Percentiles rank a stretch among this genome's conserved stretches.
Conservation (phyloP, 2,888 invertebrate genomes). For the Lysandra coridon region DNA sequence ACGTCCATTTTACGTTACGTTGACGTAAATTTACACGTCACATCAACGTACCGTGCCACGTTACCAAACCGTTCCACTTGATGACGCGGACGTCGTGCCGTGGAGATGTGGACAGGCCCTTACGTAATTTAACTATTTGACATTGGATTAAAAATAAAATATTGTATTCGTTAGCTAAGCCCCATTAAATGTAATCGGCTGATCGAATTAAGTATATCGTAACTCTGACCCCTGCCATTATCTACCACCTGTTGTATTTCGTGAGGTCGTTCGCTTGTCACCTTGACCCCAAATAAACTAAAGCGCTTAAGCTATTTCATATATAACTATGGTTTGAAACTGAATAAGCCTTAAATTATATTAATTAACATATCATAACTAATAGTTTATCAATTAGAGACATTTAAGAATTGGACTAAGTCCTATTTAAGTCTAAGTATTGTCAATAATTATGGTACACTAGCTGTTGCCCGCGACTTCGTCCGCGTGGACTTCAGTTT, state of each 20-base stretch:
- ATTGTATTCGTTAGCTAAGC: neutral
- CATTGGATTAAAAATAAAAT: neutral
- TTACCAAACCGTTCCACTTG: too few relatives aligned
- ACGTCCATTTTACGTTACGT: too few relatives aligned
- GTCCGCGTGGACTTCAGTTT: too few relatives aligned
- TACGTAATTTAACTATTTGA: neutral
- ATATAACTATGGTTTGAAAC: neutral
- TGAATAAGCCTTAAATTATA: neutral
- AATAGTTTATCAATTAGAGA: neutral
- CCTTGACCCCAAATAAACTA: neutral
- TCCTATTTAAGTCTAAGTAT: neutral
- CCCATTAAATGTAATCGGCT: neutral
- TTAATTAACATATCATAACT: neutral
- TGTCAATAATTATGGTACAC: neutral
- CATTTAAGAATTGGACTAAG: neutral
- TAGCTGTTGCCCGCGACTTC: too few relatives aligned
- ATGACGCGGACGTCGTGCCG: too few relatives aligned
- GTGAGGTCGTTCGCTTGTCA: conserved; percentile 19
- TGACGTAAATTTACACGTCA: too few relatives aligned
- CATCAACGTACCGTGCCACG: too few relatives aligned
- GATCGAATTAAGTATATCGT: conserved; percentile 8
- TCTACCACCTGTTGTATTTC: conserved; percentile 4
- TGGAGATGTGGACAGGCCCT: too few relatives aligned
- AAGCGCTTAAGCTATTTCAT: neutral
- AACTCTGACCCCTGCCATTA: neutral